A percentile compares a stretch with the other conserved stretches of the same genome.
Conservation (phyloP, 2,888 invertebrate species). For the Bugulina stolonifera region DNA sequence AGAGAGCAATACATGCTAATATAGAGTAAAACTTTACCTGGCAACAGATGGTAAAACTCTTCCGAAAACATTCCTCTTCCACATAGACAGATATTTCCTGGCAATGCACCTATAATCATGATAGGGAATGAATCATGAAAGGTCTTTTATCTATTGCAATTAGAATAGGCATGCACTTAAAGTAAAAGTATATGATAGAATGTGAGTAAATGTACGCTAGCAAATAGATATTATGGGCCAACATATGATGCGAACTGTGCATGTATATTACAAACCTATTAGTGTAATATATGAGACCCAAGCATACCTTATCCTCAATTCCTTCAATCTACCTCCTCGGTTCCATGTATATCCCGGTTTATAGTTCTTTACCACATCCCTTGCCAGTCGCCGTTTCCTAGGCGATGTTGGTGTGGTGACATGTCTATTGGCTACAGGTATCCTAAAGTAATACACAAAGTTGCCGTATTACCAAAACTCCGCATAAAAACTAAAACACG, state of each 20-base stretch:
- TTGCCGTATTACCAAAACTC: too few relatives aligned
- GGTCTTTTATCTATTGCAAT: too few relatives aligned
- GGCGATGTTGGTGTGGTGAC: not conserved
- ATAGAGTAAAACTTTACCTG: conserved; percentile 32
- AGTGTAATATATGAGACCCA: not conserved
- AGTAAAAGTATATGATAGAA: too few relatives aligned
- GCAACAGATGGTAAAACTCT: conserved; percentile 41
- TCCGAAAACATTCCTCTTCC: conserved; percentile 43
- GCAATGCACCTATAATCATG: conserved; percentile 39
- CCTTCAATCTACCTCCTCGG: conserved; percentile 46
- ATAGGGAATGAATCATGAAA: too few relatives aligned
- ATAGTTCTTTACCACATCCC: conserved; percentile 31
- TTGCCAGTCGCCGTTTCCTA: conserved; percentile 2
- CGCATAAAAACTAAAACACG: too few relatives aligned
- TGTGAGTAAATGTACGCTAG: too few relatives aligned
- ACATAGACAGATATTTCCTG: conserved; percentile 41
- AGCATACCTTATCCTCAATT: conserved; percentile 43
- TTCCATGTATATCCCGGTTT: conserved; percentile 48
- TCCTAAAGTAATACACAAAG: too few relatives aligned
- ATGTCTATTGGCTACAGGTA: not conserved
- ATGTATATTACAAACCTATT: not conserved
- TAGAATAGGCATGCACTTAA: not conserved
- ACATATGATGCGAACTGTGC: too few relatives aligned
- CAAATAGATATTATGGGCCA: too few relatives aligned
- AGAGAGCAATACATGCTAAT: not conserved